Evolutionary conservation across 2,888 invertebrate species (phyloP), one percentile per base, ranked within the genome.

Genomic region (Caenorhabditis zanzibari): DNA sequence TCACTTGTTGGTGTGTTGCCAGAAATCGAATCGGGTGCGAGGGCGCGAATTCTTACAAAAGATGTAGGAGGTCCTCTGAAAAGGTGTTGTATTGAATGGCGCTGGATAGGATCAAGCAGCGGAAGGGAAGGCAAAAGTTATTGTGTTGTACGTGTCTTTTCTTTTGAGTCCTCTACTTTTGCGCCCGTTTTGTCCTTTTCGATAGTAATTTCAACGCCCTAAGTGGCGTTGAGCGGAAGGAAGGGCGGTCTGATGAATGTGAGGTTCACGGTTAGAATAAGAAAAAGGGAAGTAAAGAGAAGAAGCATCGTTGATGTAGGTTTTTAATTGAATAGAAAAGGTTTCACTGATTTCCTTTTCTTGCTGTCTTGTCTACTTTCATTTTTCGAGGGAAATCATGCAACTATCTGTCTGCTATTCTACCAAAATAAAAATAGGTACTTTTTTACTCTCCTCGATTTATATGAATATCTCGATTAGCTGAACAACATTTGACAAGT

Each of bases 151-250:
- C 71, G 79, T 44, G 79, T 79, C 64, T 79, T 79, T 61, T 61
- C 79, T 71, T 79, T 71, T 61, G 47, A 79, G 79, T 79, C 47
- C 47, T 16, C 63, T 79, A 71, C 79, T 63, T 56, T 22, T 56
- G 44, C 69, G 69, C 69, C 77, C 77, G 69, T 77, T 77, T 69
- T 77, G 77, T 77, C 77, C 77, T 77, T 69, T 79, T 72, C 79
- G 71, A 79, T 79, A 71, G 79, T 79, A 79, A 72, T 79, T 79
- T 79, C 79, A 47, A 56, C 71, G 71, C 58, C 44, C 24, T 77
- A 52, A 77, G 77, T 77, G 77, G 69, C 52, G 77, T 61, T 68
- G 77, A 77, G 77, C 77, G 77, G 76, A 76, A 76, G 68, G 26
- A 76, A 76, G 76, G 26, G 32, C 14, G 19, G 2, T 32, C 38